These are phyloP conservation scores for Drosophila leonis DNA, from an alignment of 2,888 invertebrate genomes.

Conservation along the genomic window DNA sequence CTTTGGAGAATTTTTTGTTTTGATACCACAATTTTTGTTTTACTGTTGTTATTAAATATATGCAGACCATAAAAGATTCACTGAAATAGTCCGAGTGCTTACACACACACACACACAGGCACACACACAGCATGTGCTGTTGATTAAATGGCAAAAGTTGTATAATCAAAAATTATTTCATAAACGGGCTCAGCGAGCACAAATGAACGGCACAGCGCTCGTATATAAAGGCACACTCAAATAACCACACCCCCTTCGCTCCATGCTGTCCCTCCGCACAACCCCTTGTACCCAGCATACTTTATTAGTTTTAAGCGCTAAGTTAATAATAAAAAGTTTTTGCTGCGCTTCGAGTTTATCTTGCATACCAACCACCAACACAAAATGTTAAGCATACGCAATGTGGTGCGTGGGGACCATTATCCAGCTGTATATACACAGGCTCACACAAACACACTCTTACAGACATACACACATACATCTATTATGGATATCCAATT, in stretches of 20 bases:
- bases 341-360: constrained; percentile 58
- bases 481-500: constrained; percentile 13
- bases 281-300: constrained; percentile 38
- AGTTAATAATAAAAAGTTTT: constrained; percentile 77
- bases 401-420: constrained; percentile 54
- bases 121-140: constrained; percentile 24
- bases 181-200: constrained; percentile 53
- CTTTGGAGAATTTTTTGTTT: not conserved
- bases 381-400: constrained; percentile 67
- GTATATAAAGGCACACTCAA: constrained; percentile 26
- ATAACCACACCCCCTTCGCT: constrained; percentile 6
- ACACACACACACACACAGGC: constrained; percentile 18
- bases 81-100: constrained; percentile 19
- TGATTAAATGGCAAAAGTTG: constrained; percentile 63
- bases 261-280: not conserved
- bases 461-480: constrained; percentile 3
- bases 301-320: constrained; percentile 74
- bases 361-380: constrained; percentile 45
- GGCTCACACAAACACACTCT: constrained; percentile 3
- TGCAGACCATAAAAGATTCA: constrained; percentile 25
- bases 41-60: constrained; percentile 36
- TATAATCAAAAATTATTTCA: constrained; percentile 69
- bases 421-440: constrained; percentile 26
- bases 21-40: not conserved
- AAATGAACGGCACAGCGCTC: constrained; percentile 37